Evolutionary conservation across 2,888 invertebrate genomes (phyloP), one percentile per base, ranked within the genome.

Genomic region (Tiliacea aurago): DNA sequence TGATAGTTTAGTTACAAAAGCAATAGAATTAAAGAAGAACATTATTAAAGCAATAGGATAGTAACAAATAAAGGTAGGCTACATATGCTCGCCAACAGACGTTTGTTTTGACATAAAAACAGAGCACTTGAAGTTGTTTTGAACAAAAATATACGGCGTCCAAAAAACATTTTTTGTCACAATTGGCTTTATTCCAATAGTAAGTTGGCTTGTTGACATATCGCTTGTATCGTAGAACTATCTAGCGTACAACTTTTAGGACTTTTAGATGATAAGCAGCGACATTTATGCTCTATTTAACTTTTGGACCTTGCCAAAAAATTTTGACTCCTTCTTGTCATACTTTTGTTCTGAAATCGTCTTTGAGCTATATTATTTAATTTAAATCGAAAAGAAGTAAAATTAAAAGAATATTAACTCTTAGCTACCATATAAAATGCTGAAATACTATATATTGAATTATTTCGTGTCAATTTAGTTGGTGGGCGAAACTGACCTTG

Each of bases 141-240:
- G 63, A 83, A 66, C 74, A 67, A 71, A 68, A 74, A 66, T 67
- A 37, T 66, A 73, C 62, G 20, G 33, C 28, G 43, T 70, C 66
- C 73, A 76, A 84, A 76, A 69, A 75, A 56, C 55, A 68, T 69
- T 76, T 81, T 83, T 83, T 84, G 72, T 65, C 10, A 61, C 72
- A 58, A 58, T 83, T 84, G 84, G 84, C 84, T 53, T 37, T 43
- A 74, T 45, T 80, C 84, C 84, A 84, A 83, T 66, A 69, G 64
- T 64, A 76, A 82, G 70, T 84, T 77, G 76, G 82, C 76, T 61
- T 82, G 74, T 77, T 84, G 82, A 77, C 84, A 70, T 82, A 77
- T 79, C 73, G 23, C 45, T 69, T 47, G 59, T 80, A 77, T 72
- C 65, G 72, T 66, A 20, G 13, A 70, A 68, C 68, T 53, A 70